These are phyloP conservation scores for Conus canariensis DNA, from an alignment of 2,888 invertebrate species.

Conservation along the genomic window DNA sequence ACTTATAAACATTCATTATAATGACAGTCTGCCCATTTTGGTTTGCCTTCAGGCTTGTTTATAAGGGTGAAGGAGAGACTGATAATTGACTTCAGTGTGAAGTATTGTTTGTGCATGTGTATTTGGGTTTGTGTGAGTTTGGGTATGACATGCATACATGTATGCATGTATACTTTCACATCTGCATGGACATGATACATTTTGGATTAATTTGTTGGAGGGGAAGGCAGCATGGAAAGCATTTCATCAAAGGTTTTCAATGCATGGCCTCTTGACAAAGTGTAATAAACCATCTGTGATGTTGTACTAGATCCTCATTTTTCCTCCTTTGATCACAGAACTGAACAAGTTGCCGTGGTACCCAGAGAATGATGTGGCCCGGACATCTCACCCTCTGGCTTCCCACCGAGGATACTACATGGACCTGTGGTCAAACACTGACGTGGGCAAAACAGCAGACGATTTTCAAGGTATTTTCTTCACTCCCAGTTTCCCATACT, in stretches of 20 bases:
- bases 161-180: background rate
- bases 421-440: constrained; percentile 60
- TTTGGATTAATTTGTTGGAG: no score
- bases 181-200: no score
- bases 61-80: no score
- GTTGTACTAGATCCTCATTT: no score
- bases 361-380: background rate
- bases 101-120: background rate
- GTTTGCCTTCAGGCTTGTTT: no score
- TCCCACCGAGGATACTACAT: constrained; percentile 59
- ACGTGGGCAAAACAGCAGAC: constrained; percentile 39
- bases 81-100: no score
- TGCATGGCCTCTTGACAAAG: background rate
- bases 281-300: no score
- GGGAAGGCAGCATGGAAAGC: background rate
- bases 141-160: background rate
- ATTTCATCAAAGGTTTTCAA: background rate
- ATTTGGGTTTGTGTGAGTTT: background rate
- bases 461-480: constrained; percentile 7
- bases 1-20: no score
- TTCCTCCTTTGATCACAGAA: background rate
- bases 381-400: constrained; percentile 51
- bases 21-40: no score
- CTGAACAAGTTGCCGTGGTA: constrained; percentile 12
- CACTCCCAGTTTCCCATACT: no score